Percentiles rank a stretch among this genome's conserved stretches.
phyloP scores from a whole-genome alignment of 2,797 vertebrate species.

The Euphonia xanthogaster region DNA sequence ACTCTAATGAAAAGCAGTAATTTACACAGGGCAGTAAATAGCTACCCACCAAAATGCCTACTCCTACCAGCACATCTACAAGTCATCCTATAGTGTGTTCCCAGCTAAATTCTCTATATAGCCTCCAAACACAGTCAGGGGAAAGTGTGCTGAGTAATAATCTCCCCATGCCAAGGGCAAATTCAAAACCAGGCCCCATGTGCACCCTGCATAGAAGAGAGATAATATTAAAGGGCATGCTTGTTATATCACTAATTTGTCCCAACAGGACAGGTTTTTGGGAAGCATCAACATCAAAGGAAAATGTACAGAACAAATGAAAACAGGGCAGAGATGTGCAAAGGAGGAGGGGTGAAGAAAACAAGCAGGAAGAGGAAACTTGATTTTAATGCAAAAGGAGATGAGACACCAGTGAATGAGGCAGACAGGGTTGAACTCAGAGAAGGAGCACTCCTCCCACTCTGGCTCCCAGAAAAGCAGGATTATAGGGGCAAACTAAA shows the following conservation, averaged over 20 bases:
- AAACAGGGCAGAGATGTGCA: not conserved
- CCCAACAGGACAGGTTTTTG: not conserved
- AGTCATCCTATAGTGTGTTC: not conserved
- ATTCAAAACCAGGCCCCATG: not conserved
- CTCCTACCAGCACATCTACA: not conserved
- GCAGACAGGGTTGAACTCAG: not conserved
- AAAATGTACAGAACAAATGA: not conserved
- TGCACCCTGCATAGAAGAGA: not conserved
- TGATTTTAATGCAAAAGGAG: not conserved
- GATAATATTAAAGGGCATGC: not conserved
- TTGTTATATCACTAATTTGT: not conserved
- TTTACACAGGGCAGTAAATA: not conserved
- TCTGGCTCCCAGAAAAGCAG: not conserved
- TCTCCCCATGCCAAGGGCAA: not conserved
- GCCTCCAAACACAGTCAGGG: not conserved
- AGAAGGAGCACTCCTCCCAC: not conserved
- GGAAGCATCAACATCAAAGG: not conserved
- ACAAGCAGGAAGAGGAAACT: conserved; percentile 9
- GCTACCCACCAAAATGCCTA: not conserved
- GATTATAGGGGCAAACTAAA: not conserved
- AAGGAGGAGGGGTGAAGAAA: not conserved
- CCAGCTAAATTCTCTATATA: not conserved
- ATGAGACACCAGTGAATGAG: not conserved
- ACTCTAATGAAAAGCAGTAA: not conserved
- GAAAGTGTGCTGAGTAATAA: not conserved